phyloP scores from a whole-genome alignment of 1,140 invertebrate species.

The Halictus rubicundus region DNA sequence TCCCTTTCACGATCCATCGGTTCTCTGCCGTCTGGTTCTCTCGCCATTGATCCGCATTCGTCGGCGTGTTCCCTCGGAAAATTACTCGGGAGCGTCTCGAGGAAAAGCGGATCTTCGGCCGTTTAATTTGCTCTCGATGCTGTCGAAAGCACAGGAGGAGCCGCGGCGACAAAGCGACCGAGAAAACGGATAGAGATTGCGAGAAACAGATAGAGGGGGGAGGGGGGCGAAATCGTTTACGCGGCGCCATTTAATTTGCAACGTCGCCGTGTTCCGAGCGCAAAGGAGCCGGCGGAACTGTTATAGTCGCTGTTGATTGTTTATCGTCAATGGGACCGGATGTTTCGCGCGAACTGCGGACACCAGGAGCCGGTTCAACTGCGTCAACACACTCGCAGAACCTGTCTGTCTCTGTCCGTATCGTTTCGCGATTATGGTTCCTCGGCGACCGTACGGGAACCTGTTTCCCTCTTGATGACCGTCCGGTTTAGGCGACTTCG shows the following conservation, averaged over 20 bases:
- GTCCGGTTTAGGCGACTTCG: no score
- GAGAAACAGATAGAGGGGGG: conserved; percentile 15
- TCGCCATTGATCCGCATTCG: conserved; percentile 27
- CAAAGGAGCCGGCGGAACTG: no score
- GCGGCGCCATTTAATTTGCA: conserved; percentile 43
- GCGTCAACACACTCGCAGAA: no score
- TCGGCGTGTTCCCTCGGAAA: not conserved
- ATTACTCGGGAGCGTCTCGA: conserved; percentile 28
- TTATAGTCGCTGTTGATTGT: not conserved
- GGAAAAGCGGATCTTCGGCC: conserved; percentile 27
- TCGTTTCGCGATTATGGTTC: not conserved
- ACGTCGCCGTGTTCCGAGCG: not conserved
- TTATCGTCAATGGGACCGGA: not conserved
- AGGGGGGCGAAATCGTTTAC: not conserved
- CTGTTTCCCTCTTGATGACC: no score
- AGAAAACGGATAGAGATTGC: not conserved
- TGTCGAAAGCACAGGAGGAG: no score
- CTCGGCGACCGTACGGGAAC: not conserved
- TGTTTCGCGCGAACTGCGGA: not conserved
- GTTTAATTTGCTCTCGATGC: conserved; percentile 44
- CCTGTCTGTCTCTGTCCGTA: not conserved
- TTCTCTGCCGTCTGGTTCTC: conserved; percentile 22
- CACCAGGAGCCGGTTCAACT: not conserved
- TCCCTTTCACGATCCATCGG: not conserved
- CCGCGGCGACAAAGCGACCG: conserved; percentile 46